Evolutionary conservation across 2,113 vertebrate genomes (phyloP).

Genomic region (Zonotrichia leucophrys): DNA sequence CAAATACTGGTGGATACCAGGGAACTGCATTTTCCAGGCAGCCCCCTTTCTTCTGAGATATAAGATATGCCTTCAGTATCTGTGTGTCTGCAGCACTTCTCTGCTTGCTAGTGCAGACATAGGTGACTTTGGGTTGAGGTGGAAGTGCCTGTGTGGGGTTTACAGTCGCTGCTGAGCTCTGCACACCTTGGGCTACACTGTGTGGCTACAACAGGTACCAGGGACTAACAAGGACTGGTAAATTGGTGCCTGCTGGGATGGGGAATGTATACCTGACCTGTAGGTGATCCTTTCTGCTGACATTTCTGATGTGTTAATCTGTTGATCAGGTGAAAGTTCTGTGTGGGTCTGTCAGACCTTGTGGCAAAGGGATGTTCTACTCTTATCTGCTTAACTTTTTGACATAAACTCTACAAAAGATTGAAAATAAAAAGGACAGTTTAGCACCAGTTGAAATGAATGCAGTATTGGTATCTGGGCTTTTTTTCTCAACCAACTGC

Average conservation of each 20-base stretch:
- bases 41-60: background rate
- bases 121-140: background rate
- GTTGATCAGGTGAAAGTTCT: background rate
- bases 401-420: background rate
- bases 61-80: background rate
- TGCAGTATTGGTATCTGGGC: background rate
- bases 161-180: background rate
- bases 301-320: background rate
- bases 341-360: background rate
- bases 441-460: background rate
- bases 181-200: background rate
- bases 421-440: background rate
- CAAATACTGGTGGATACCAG: background rate
- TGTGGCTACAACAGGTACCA: background rate
- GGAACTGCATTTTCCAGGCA: background rate
- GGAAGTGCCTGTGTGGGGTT: accelerated
- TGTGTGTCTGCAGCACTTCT: background rate
- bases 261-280: background rate
- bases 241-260: background rate
- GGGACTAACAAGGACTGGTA: accelerated
- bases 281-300: background rate
- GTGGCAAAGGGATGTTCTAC: background rate
- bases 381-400: background rate
- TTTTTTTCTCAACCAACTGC: background rate
- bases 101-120: background rate